Evolutionary conservation across 2,888 invertebrate species (phyloP).

Genomic region (Noctua comes): DNA sequence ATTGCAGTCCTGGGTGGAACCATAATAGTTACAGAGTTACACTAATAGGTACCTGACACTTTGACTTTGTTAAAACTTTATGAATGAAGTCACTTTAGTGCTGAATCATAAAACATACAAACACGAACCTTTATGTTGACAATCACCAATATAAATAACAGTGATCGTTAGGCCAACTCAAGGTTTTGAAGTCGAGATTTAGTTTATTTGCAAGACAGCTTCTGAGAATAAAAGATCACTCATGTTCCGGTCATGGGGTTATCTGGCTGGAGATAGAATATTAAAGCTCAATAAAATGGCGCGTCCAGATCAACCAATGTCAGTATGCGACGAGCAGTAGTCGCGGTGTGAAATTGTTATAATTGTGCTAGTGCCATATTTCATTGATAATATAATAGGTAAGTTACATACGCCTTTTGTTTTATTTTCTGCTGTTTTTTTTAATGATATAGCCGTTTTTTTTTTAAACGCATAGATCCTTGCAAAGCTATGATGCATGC

Average conservation of each 20-base stretch:
- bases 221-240: slow-evolving; percentile 85
- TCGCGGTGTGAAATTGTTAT: slow-evolving; percentile 66
- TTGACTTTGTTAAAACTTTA: slow-evolving; percentile 36
- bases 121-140: slow-evolving; percentile 70
- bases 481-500: not conserved
- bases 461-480: too few species aligned
- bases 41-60: too few species aligned
- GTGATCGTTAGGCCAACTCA: slow-evolving; percentile 72
- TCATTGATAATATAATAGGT: slow-evolving; percentile 57
- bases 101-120: slow-evolving; percentile 74
- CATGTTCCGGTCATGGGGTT: slow-evolving; percentile 82
- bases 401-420: slow-evolving; percentile 50
- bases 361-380: slow-evolving; percentile 58
- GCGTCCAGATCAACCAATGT: slow-evolving; percentile 74
- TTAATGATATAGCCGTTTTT: not conserved
- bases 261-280: slow-evolving; percentile 81
- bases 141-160: slow-evolving; percentile 74
- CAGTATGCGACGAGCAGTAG: slow-evolving; percentile 75
- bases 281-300: slow-evolving; percentile 85
- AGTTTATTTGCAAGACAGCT: slow-evolving; percentile 78
- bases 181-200: slow-evolving; percentile 70
- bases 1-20: not conserved
- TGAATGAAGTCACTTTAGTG: slow-evolving; percentile 72
- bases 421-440: not conserved
- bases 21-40: not conserved